A percentile compares a stretch with the other conserved stretches of the same genome.
Conservation (phyloP, 2,797 vertebrate species). For the Poecilia gillii region DNA sequence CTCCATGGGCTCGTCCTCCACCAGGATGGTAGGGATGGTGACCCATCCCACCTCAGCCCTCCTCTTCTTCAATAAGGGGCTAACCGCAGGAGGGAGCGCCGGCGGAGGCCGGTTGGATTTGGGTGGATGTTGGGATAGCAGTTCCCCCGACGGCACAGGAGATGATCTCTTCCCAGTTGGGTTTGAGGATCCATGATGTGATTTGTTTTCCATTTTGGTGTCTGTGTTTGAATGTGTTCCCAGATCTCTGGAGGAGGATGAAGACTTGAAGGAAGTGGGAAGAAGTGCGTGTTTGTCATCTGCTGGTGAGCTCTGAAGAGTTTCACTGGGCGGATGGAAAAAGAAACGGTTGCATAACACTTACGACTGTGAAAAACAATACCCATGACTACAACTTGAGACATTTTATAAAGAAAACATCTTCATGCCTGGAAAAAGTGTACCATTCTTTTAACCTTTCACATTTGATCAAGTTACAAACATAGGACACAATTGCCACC, state of each 20-base stretch:
- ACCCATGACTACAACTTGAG: neutral
- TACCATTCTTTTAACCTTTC: neutral
- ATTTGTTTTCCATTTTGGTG: constrained; percentile 17
- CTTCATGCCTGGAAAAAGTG: neutral
- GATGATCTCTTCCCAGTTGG: constrained; percentile 47
- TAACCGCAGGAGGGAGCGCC: constrained; percentile 50
- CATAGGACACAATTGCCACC: neutral
- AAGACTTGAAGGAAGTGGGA: constrained; percentile 26
- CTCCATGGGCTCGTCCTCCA: constrained; percentile 74
- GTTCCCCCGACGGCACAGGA: constrained; percentile 26
- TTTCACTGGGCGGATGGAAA: constrained; percentile 53
- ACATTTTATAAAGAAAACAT: neutral
- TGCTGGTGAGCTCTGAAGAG: constrained; percentile 31
- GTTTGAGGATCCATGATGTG: constrained; percentile 40
- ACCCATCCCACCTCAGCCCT: constrained; percentile 71
- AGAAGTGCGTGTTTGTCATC: constrained; percentile 42
- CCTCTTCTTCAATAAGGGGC: constrained; percentile 68
- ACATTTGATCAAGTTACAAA: neutral
- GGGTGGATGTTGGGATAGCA: constrained; percentile 41
- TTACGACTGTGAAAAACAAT: neutral
- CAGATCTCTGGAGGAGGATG: constrained; percentile 26
- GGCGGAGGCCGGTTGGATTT: constrained; percentile 64
- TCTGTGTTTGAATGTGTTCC: constrained; percentile 27
- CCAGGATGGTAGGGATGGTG: constrained; percentile 70
- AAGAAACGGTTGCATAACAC: constrained; percentile 32